A percentile compares a stretch with the other conserved stretches of the same genome.
These are phyloP conservation scores for Poecile atricapillus DNA, from an alignment of 2,113 vertebrate species.

Conservation along the genomic window DNA sequence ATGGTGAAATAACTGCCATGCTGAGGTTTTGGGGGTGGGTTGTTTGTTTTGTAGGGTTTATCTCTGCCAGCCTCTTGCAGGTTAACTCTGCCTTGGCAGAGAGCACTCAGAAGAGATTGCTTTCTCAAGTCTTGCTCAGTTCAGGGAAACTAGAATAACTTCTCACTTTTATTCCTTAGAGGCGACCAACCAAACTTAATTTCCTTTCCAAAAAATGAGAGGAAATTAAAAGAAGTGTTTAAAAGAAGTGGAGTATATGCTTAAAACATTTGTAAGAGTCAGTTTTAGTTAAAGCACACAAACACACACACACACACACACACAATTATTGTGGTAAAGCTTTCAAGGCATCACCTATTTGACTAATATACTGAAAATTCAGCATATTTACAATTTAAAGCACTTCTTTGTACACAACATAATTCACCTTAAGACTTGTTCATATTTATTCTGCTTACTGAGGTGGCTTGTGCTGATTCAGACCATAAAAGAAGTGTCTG, in stretches of 20 bases:
- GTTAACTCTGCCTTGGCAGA: slow-evolving; percentile 75
- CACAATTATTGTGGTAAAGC: background rate
- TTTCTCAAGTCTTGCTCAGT: slow-evolving; percentile 82
- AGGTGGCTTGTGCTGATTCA: background rate
- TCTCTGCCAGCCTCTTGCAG: background rate
- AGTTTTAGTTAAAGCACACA: background rate
- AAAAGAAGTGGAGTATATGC: background rate
- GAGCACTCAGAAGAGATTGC: slow-evolving; percentile 87
- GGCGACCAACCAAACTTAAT: slow-evolving; percentile 72
- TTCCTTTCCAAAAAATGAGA: slow-evolving; percentile 33
- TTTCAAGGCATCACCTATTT: background rate
- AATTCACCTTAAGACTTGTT: background rate
- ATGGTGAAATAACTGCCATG: background rate
- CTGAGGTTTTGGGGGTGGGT: background rate
- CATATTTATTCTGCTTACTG: background rate
- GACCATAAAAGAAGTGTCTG: background rate
- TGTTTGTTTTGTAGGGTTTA: background rate
- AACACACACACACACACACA: background rate
- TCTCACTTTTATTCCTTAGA: slow-evolving; percentile 75
- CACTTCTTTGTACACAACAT: background rate
- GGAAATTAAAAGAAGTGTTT: slow-evolving; percentile 26
- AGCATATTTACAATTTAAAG: background rate
- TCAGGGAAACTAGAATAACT: slow-evolving; percentile 82
- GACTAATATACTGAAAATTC: background rate
- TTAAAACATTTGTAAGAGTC: background rate